Conservation (phyloP, 2,888 invertebrate species). For the Sesia apiformis region DNA sequence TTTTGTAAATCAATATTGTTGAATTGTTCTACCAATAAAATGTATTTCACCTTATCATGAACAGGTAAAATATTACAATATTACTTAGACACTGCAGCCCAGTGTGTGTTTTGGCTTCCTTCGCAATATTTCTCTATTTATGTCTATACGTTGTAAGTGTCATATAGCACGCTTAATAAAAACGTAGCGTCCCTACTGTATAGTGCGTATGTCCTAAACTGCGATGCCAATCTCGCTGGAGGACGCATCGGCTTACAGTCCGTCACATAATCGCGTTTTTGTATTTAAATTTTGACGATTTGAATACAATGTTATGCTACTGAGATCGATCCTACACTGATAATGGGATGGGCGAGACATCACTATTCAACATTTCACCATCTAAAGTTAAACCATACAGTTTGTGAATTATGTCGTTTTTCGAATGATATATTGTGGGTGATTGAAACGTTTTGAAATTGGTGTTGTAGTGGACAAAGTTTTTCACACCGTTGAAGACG, state of each 20-base stretch:
- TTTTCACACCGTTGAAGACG: constrained; percentile 44
- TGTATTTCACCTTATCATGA: no score
- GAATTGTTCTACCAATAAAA: no score
- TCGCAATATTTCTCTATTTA: no score
- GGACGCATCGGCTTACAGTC: constrained; percentile 53
- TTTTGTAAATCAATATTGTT: no score
- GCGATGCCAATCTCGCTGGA: constrained; percentile 50
- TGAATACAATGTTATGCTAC: constrained; percentile 71
- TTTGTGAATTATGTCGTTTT: no score
- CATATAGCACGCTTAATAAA: background rate
- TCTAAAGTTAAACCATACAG: no score
- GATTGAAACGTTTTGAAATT: background rate
- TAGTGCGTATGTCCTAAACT: constrained; percentile 35
- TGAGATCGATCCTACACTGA: constrained; percentile 43
- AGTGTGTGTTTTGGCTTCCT: no score
- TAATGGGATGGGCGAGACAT: constrained; percentile 55
- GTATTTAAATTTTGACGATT: constrained; percentile 69
- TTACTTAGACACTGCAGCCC: no score
- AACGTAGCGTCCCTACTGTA: constrained; percentile 14
- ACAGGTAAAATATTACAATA: no score
- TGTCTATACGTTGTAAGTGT: no score
- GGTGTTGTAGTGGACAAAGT: constrained; percentile 14
- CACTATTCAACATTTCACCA: constrained; percentile 8
- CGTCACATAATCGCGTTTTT: constrained; percentile 71
- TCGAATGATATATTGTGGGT: no score